These are phyloP conservation scores for Periophthalmus magnuspinnatus DNA, from an alignment of 2,797 vertebrate genomes.

Conservation along the genomic window DNA sequence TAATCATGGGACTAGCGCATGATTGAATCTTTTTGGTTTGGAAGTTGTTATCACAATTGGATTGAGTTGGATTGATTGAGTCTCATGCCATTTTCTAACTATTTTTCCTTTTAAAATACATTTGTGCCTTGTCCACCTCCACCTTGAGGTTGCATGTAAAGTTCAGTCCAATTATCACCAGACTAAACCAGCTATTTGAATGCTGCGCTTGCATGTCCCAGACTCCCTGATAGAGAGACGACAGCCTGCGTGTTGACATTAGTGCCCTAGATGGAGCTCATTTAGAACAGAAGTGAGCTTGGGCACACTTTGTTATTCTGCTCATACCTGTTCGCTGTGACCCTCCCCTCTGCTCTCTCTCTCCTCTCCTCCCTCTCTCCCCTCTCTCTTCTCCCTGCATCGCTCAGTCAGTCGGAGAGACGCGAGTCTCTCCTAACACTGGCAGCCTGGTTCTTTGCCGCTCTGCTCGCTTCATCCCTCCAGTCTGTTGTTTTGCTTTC, in stretches of 20 bases:
- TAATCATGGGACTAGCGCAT: neutral
- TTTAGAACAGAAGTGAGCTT: constrained; percentile 38
- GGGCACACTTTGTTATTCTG: constrained; percentile 63
- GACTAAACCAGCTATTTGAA: neutral
- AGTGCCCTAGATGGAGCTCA: constrained; percentile 46
- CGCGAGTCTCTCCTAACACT: constrained; percentile 64
- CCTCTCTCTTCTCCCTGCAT: constrained; percentile 38
- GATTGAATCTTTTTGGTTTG: neutral
- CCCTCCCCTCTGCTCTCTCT: constrained; percentile 11
- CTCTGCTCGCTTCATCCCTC: constrained; percentile 35
- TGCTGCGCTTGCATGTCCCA: neutral
- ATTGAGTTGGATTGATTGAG: neutral
- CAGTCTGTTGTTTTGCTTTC: constrained; percentile 18
- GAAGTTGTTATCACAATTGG: neutral
- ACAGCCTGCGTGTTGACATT: constrained; percentile 45
- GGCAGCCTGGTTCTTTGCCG: constrained; percentile 38
- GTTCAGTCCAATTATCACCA: neutral
- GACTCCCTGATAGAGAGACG: constrained; percentile 38
- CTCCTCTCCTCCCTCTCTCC: neutral
- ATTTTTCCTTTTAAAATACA: neutral
- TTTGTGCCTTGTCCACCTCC: neutral
- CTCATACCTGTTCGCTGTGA: constrained; percentile 56
- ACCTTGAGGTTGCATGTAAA: neutral
- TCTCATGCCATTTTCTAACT: neutral
- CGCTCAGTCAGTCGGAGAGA: constrained; percentile 69